These are phyloP conservation scores for Microctonus aethiopoides DNA, from an alignment of 2,888 invertebrate species.

Conservation along the genomic window DNA sequence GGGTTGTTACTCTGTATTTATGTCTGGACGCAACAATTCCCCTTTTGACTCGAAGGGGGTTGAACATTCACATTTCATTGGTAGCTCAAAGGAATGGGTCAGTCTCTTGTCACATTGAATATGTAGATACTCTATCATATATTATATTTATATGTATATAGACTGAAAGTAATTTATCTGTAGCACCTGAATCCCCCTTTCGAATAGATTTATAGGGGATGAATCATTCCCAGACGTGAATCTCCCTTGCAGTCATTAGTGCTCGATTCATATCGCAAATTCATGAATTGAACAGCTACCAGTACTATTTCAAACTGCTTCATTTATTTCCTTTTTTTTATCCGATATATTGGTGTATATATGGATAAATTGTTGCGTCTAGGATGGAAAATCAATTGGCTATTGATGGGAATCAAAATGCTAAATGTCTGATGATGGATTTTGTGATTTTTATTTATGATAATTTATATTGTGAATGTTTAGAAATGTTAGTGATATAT, in stretches of 20 bases:
- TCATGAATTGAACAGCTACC: background rate
- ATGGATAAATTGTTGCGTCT: too few species aligned
- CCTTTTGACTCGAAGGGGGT: constrained; percentile 11
- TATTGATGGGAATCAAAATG: too few species aligned
- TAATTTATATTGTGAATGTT: too few species aligned
- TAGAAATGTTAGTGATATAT: too few species aligned
- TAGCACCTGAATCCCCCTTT: background rate
- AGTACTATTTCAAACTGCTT: background rate
- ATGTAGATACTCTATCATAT: background rate
- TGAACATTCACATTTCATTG: background rate
- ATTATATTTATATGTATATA: too few species aligned
- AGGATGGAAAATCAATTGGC: too few species aligned
- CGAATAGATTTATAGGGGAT: background rate
- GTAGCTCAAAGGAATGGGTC: background rate
- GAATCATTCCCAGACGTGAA: background rate
- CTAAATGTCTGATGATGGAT: too few species aligned
- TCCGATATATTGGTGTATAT: too few species aligned
- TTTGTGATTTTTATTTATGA: too few species aligned
- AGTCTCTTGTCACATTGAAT: background rate
- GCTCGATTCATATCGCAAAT: background rate
- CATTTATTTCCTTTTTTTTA: background rate
- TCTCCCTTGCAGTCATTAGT: background rate
- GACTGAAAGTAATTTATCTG: background rate
- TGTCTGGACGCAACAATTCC: constrained; percentile 42
- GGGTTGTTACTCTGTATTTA: constrained; percentile 57